Conservation (phyloP, 1,140 invertebrate species). For the Caerostris darwini region DNA sequence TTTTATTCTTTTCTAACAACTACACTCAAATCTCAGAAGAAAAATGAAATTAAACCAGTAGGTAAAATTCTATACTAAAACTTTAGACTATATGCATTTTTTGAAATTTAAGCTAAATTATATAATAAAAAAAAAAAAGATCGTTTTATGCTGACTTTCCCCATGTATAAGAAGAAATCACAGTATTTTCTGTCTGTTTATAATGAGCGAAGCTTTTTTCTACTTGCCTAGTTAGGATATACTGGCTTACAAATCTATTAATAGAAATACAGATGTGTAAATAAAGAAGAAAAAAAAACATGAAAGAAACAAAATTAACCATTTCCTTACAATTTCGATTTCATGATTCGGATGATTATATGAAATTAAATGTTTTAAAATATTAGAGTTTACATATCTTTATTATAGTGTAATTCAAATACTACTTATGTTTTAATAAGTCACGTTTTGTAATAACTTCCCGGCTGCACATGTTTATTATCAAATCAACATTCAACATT, state of each 20-base stretch:
- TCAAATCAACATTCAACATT: constrained; percentile 13
- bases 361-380: not conserved
- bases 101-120: too few relatives aligned
- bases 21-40: too few relatives aligned
- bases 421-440: not conserved
- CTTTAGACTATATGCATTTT: too few relatives aligned
- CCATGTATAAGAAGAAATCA: too few relatives aligned
- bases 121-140: too few relatives aligned
- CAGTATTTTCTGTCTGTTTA: too few relatives aligned
- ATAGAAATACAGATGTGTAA: constrained; percentile 44
- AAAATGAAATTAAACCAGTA: too few relatives aligned
- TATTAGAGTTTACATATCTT: not conserved
- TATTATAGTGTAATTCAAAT: not conserved
- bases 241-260: constrained; percentile 3
- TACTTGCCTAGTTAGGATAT: not conserved
- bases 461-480: constrained; percentile 46
- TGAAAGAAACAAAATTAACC: not conserved
- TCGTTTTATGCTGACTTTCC: too few relatives aligned
- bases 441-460: not conserved
- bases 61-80: too few relatives aligned
- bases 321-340: constrained; percentile 44
- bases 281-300: constrained; percentile 20
- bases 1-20: too few relatives aligned
- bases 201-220: too few relatives aligned
- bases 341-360: not conserved